Percentiles rank a stretch among this genome's conserved stretches.
These are phyloP conservation scores for Petromus typicus DNA, from an alignment of 2,113 vertebrate species.

Conservation along the genomic window DNA sequence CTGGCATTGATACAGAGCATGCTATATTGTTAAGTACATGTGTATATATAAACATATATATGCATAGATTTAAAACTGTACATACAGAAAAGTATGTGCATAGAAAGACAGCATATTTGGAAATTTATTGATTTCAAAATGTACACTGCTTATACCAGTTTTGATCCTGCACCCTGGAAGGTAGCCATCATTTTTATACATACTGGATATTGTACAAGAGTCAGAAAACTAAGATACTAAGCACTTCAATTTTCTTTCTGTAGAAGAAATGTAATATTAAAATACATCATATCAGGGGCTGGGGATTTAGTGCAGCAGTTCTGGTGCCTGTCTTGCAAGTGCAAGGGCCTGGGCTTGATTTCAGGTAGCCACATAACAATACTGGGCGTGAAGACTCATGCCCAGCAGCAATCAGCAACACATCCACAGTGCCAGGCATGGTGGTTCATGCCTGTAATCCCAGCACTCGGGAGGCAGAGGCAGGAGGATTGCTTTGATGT, in stretches of 20 bases:
- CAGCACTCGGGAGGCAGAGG: no score
- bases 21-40: neutral
- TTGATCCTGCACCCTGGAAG: neutral
- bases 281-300: conserved; percentile 50
- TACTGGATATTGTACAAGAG: neutral
- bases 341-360: no score
- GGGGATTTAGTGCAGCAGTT: no score
- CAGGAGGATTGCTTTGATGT: no score
- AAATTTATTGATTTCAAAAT: neutral
- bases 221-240: conserved; percentile 35
- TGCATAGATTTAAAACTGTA: neutral
- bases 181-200: neutral
- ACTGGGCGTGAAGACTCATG: no score
- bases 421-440: no score
- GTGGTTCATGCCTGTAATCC: no score
- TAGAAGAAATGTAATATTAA: conserved; percentile 37
- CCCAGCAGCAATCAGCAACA: no score
- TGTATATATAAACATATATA: neutral
- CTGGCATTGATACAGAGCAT: neutral
- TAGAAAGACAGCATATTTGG: neutral
- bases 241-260: conserved; percentile 41
- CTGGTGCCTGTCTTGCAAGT: no score
- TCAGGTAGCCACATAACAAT: no score
- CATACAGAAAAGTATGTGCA: neutral
- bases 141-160: neutral